Evolutionary conservation across 2,797 vertebrate species (phyloP).

Genomic region (Amniataba percoides): DNA sequence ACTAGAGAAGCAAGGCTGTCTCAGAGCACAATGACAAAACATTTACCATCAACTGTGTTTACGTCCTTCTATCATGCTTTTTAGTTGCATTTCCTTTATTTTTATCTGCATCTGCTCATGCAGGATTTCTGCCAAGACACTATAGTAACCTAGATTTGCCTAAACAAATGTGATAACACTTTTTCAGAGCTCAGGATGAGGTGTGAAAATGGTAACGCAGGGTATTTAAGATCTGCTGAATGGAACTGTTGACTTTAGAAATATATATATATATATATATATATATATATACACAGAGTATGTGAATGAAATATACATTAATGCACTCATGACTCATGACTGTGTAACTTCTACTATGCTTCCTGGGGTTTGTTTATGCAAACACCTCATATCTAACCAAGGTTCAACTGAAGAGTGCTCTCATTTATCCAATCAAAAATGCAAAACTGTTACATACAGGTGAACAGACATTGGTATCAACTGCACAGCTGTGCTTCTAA

Average conservation of each 20-base stretch:
- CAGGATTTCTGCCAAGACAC: background rate
- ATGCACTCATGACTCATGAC: background rate
- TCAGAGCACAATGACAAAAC: background rate
- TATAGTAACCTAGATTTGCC: constrained; percentile 12
- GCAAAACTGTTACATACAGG: background rate
- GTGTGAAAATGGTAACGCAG: background rate
- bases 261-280: background rate
- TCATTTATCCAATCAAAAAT: constrained; percentile 12
- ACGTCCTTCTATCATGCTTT: background rate
- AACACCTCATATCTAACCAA: constrained; percentile 10
- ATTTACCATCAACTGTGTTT: background rate
- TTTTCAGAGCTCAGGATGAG: constrained; percentile 9
- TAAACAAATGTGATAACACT: constrained; percentile 4
- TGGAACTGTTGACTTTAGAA: background rate
- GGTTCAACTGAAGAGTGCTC: background rate
- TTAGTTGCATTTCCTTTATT: background rate
- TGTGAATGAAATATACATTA: background rate
- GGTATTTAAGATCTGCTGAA: background rate
- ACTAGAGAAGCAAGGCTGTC: background rate
- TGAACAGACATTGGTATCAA: constrained; percentile 14
- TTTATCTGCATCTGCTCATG: background rate
- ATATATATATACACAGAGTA: too few relatives aligned
- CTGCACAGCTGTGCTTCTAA: background rate
- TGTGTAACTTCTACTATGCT: background rate
- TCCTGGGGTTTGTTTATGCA: constrained; percentile 9